These are phyloP conservation scores for Xenops minutus DNA, from an alignment of 2,797 vertebrate species.

Conservation along the genomic window DNA sequence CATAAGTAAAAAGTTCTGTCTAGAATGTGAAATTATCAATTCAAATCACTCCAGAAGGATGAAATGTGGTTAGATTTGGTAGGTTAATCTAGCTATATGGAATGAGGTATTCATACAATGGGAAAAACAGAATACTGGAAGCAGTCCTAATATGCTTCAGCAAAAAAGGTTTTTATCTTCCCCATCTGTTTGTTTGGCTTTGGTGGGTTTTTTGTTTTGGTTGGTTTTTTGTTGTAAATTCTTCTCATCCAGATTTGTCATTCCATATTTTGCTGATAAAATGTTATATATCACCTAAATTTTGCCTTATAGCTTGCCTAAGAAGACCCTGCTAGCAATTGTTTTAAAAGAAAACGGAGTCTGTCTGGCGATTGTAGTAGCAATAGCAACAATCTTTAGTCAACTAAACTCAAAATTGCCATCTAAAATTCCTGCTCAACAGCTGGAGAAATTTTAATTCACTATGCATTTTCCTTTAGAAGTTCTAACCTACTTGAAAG, in stretches of 20 bases:
- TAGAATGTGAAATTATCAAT: not conserved
- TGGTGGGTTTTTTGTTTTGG: not conserved
- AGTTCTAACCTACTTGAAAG: not conserved
- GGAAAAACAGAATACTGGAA: not conserved
- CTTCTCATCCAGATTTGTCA: not conserved
- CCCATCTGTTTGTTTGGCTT: not conserved
- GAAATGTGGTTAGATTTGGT: not conserved
- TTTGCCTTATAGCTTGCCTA: conserved; percentile 19
- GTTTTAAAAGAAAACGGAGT: not conserved
- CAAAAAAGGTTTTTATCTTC: conserved; percentile 17
- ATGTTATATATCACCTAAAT: not conserved
- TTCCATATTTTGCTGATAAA: conserved; percentile 1
- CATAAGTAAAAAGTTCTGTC: not conserved
- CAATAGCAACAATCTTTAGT: conserved; percentile 3
- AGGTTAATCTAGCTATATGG: not conserved
- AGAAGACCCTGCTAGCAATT: conserved; percentile 12
- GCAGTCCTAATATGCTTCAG: conserved; percentile 1
- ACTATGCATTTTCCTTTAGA: not conserved
- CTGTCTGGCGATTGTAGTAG: not conserved
- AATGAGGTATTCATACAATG: not conserved
- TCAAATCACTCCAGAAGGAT: not conserved
- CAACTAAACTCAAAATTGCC: conserved; percentile 8
- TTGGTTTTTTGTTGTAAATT: not conserved
- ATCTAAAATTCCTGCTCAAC: conserved; percentile 14
- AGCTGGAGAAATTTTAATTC: conserved; percentile 17